Evolutionary conservation across 2,113 vertebrate genomes (phyloP).

Genomic region (Aramus guarauna): DNA sequence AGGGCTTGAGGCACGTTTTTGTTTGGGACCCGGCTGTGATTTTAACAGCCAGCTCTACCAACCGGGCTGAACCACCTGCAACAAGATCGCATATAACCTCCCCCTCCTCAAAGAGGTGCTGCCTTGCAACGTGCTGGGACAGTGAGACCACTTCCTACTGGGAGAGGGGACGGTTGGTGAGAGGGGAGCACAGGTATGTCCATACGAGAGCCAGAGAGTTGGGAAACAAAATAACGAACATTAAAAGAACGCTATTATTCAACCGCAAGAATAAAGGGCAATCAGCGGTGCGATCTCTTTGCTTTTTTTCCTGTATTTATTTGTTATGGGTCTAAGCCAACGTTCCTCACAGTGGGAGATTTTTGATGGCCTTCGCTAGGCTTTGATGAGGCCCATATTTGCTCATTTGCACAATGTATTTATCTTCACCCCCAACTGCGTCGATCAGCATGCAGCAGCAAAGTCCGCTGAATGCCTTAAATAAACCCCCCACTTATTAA

Average conservation of each 20-base stretch:
- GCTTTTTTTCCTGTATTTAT: background rate
- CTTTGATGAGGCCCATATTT: slow-evolving; percentile 44
- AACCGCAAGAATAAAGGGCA: background rate
- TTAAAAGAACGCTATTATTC: background rate
- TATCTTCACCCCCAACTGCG: background rate
- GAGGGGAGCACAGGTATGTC: background rate
- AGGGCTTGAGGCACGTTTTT: background rate
- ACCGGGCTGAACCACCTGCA: background rate
- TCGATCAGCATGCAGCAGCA: background rate
- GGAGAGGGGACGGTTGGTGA: accelerated
- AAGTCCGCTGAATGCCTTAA: slow-evolving; percentile 13
- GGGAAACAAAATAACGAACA: background rate
- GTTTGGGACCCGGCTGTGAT: background rate
- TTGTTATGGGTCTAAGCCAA: slow-evolving; percentile 28
- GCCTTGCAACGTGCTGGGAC: background rate
- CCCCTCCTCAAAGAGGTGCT: background rate
- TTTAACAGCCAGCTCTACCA: background rate
- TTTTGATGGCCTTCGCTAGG: background rate
- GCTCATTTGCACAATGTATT: slow-evolving; percentile 49
- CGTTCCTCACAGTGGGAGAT: background rate
- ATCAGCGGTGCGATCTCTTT: background rate
- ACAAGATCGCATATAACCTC: background rate
- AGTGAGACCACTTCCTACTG: background rate
- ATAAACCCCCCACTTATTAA: slow-evolving; percentile 24
- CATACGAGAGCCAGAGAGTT: background rate